phyloP scores from a whole-genome alignment of 30 jellyfish, hydroid and myxozoan species.

The Mastigias papua region DNA sequence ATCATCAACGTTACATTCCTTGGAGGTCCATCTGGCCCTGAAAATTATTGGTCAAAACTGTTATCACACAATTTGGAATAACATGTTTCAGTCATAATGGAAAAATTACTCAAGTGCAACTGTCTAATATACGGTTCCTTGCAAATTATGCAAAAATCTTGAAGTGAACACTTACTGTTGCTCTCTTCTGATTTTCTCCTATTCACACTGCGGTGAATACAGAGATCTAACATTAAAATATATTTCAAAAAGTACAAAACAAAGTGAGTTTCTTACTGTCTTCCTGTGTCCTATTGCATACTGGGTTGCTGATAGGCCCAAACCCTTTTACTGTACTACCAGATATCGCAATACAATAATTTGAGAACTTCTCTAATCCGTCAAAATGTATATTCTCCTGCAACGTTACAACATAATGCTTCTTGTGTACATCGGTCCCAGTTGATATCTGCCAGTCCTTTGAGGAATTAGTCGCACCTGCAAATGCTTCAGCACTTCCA shows the following conservation, averaged over 20 bases:
- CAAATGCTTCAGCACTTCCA: constrained; percentile 13
- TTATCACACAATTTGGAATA: no score
- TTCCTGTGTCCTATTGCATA: constrained; percentile 24
- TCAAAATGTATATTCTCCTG: neutral
- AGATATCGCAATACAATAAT: constrained; percentile 44
- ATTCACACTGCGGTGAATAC: no score
- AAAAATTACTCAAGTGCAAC: no score
- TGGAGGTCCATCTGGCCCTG: constrained; percentile 87
- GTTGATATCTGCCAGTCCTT: neutral
- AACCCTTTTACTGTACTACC: constrained; percentile 46
- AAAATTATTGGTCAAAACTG: neutral
- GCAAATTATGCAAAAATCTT: no score
- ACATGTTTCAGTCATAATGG: no score
- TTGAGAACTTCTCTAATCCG: constrained; percentile 40
- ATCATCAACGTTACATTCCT: constrained; percentile 24
- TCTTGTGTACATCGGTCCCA: neutral
- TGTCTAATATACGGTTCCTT: no score
- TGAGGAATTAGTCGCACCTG: neutral
- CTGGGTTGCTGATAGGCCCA: constrained; percentile 41
- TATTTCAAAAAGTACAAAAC: no score
- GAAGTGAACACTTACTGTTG: no score
- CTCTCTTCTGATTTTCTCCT: no score
- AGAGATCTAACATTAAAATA: no score
- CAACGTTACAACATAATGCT: neutral
- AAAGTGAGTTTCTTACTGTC: no score